phyloP scores from a whole-genome alignment of 2,888 invertebrate genomes.

The Callyntrura sp. region DNA sequence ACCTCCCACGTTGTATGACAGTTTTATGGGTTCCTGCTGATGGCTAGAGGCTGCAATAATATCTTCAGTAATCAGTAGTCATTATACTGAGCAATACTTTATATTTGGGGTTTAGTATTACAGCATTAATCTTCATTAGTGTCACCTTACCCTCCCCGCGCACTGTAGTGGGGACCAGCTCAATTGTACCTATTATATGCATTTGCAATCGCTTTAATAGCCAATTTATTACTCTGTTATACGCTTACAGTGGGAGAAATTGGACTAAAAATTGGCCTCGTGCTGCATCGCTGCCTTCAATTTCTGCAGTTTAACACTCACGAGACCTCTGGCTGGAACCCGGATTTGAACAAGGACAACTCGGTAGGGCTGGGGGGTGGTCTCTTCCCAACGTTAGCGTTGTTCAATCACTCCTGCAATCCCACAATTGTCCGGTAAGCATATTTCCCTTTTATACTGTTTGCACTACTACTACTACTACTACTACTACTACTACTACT shows the following conservation, averaged over 20 bases:
- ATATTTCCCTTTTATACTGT: constrained; percentile 52
- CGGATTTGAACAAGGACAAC: constrained; percentile 74
- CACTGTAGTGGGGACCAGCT: no score
- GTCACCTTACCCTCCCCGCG: no score
- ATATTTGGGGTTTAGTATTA: no score
- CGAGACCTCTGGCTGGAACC: constrained; percentile 88
- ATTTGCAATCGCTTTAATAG: neutral
- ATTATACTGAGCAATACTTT: no score
- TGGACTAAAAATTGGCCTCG: constrained; percentile 72
- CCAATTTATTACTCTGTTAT: neutral
- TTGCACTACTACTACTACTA: neutral
- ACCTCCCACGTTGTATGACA: no score
- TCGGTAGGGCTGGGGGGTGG: constrained; percentile 82
- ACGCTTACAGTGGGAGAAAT: constrained; percentile 65
- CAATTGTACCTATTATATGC: no score
- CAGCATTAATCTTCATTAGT: no score
- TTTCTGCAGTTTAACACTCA: constrained; percentile 94
- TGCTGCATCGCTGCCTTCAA: constrained; percentile 86
- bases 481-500: neutral
- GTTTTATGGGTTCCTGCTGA: no score
- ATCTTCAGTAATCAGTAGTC: no score
- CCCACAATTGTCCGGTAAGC: constrained; percentile 90
- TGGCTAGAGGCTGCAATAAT: no score
- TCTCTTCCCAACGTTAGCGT: constrained; percentile 91
- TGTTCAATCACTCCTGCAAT: constrained; percentile 94